These are phyloP conservation scores for Rhynchomys soricoides DNA, from an alignment of 2,113 vertebrate species.

Conservation along the genomic window DNA sequence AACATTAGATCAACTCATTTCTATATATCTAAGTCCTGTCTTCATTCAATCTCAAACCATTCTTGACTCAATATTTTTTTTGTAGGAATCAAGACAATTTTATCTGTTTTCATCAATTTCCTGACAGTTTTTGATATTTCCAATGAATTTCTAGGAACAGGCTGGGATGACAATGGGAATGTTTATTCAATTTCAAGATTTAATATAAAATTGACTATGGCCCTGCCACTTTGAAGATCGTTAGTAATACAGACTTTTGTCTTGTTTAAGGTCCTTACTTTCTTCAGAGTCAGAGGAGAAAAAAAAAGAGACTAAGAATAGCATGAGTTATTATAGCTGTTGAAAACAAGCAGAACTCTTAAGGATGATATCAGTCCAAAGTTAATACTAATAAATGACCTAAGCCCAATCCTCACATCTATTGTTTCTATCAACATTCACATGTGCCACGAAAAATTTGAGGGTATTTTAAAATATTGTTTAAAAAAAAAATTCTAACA, in stretches of 20 bases:
- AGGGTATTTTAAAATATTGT: background rate
- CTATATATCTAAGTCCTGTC: background rate
- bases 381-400: background rate
- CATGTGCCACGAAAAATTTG: background rate
- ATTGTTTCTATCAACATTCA: background rate
- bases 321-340: background rate
- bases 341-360: background rate
- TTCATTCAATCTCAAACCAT: background rate
- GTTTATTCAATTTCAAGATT: background rate
- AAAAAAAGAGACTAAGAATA: background rate
- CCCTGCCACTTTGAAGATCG: background rate
- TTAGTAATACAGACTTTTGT: background rate
- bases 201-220: background rate
- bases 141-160: background rate
- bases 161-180: background rate
- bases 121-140: background rate
- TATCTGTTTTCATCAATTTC: background rate
- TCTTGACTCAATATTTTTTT: background rate
- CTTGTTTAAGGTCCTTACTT: background rate
- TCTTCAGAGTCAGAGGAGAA: background rate
- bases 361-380: background rate
- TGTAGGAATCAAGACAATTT: background rate
- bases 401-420: fast-evolving
- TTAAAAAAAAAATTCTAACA: background rate
- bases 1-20: background rate